phyloP scores from a whole-genome alignment of 2,113 vertebrate species.

The Oreochromis spilurus region DNA sequence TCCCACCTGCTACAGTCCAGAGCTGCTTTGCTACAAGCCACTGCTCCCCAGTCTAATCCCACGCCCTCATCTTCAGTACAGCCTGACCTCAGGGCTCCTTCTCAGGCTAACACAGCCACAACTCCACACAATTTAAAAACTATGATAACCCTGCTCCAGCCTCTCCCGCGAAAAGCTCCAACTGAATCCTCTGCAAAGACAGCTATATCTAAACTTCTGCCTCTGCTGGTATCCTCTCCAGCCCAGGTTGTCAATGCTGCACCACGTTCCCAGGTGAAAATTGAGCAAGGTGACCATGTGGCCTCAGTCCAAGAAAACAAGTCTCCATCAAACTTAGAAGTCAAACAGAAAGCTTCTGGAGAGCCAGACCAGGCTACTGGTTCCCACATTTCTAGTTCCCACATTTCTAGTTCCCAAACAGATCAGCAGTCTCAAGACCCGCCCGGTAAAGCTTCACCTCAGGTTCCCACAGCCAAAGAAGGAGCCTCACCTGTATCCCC shows the following conservation, averaged over 20 bases:
- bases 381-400: background rate
- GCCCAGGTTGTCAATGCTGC: background rate
- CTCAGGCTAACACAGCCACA: background rate
- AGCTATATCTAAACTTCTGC: fast-evolving
- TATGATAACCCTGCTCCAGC: background rate
- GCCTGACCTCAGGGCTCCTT: fast-evolving
- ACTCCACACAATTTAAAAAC: background rate
- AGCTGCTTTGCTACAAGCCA: slow-evolving; percentile 1
- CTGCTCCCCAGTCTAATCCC: fast-evolving
- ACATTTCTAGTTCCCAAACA: background rate
- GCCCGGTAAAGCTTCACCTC: background rate
- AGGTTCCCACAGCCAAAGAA: background rate
- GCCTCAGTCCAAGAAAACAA: background rate
- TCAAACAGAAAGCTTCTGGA: background rate
- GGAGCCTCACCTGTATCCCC: background rate
- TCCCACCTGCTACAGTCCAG: slow-evolving; percentile 19
- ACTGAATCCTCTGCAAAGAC: background rate
- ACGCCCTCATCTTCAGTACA: background rate
- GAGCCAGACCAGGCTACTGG: background rate
- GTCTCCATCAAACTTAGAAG: background rate
- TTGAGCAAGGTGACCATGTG: background rate
- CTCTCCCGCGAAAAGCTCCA: background rate
- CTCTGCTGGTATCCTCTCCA: background rate
- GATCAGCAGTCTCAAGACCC: background rate
- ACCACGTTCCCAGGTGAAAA: background rate